These are phyloP conservation scores for Nasonia vitripennis DNA, from an alignment of 1,140 invertebrate genomes.

Conservation along the genomic window DNA sequence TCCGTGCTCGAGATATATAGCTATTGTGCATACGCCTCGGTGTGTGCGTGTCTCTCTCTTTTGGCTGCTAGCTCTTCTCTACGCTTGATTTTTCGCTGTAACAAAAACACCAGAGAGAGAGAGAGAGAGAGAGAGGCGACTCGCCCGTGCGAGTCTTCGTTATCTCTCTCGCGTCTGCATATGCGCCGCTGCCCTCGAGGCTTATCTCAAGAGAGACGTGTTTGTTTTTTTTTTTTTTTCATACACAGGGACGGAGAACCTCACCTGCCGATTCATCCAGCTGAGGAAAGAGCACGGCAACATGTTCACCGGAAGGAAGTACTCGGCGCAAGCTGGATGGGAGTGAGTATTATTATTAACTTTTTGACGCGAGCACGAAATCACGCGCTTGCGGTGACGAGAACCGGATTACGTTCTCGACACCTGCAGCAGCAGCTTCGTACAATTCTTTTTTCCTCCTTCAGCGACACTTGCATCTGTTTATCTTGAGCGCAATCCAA, in stretches of 20 bases:
- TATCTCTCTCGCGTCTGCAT: neutral
- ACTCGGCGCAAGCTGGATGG: constrained; percentile 64
- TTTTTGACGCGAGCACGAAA: neutral
- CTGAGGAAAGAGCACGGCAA: constrained; percentile 65
- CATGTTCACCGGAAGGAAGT: constrained; percentile 66
- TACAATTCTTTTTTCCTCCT: neutral
- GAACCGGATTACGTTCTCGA: neutral
- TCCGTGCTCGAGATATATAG: neutral
- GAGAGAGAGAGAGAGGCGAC: too few relatives aligned
- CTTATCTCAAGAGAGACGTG: neutral
- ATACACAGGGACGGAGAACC: constrained; percentile 63
- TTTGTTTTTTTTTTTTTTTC: neutral
- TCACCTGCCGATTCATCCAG: constrained; percentile 63
- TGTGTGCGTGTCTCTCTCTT: neutral
- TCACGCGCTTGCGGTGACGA: neutral
- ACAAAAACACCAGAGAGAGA: too few relatives aligned
- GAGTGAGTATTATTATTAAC: constrained; percentile 59
- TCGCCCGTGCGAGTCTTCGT: neutral
- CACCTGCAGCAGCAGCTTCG: neutral
- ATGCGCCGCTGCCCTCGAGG: neutral
- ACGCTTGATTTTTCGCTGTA: neutral
- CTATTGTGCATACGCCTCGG: neutral
- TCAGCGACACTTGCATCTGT: neutral
- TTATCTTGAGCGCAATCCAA: neutral
- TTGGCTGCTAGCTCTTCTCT: neutral